Percentiles rank a stretch among this genome's conserved stretches.
phyloP scores from a whole-genome alignment of 35 echinoderm and acorn worm species.

The Heliocidaris erythrogramma region DNA sequence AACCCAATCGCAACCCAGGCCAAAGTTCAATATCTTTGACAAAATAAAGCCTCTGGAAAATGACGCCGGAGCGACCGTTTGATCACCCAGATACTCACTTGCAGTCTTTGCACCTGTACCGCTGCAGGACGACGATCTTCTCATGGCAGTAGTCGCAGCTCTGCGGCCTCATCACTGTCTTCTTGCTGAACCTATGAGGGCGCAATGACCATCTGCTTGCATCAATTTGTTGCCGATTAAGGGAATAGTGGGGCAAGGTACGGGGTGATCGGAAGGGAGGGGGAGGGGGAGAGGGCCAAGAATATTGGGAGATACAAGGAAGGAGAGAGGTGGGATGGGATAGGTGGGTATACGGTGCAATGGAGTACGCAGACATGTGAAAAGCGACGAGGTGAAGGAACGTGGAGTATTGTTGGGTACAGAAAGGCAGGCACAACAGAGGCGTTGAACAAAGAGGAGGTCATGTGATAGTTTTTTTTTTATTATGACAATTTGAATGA shows the following conservation, averaged over 20 bases:
- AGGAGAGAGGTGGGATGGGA: neutral
- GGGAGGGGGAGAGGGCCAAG: neutral
- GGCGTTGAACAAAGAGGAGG: neutral
- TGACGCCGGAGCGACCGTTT: too few relatives aligned
- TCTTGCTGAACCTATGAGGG: slow-evolving; percentile 77
- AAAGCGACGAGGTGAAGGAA: neutral
- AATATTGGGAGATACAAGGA: neutral
- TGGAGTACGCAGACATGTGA: neutral
- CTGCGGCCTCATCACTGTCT: slow-evolving; percentile 57
- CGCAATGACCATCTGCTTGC: slow-evolving; percentile 54
- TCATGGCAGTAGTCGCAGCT: slow-evolving; percentile 91
- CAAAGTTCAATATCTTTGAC: too few relatives aligned
- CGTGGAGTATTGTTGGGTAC: neutral
- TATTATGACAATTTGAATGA: neutral
- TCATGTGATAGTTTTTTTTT: neutral
- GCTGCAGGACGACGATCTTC: slow-evolving; percentile 80
- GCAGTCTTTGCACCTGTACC: slow-evolving; percentile 92
- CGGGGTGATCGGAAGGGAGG: neutral
- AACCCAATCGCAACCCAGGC: too few relatives aligned
- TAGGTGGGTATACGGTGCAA: neutral
- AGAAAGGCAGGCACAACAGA: neutral
- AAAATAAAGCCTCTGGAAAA: too few relatives aligned
- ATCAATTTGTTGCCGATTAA: neutral
- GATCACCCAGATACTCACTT: slow-evolving; percentile 64
- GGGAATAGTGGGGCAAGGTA: neutral